phyloP scores from a whole-genome alignment of 2,113 vertebrate genomes.

The Eonycteris spelaea region DNA sequence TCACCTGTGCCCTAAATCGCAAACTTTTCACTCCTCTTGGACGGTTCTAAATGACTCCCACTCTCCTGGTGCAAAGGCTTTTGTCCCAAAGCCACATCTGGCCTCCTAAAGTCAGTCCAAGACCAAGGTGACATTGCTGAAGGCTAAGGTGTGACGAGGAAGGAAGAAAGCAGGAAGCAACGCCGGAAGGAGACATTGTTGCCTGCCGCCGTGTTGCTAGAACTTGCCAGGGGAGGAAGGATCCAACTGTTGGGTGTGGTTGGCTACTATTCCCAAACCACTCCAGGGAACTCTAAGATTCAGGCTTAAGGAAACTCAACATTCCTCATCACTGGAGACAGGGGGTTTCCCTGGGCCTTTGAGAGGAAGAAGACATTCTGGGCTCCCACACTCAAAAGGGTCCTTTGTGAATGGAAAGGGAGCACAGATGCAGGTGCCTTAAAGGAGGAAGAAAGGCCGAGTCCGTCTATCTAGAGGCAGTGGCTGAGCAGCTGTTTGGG shows the following conservation, averaged over 20 bases:
- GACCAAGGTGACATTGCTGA: neutral
- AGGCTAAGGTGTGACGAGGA: neutral
- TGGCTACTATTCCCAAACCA: neutral
- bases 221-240: neutral
- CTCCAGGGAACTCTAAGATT: neutral
- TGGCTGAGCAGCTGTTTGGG: neutral
- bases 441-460: neutral
- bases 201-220: neutral
- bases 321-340: neutral
- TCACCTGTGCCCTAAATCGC: neutral
- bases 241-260: neutral
- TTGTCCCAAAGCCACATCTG: neutral
- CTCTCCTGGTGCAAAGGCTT: neutral
- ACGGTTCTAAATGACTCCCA: neutral
- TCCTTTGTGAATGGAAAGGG: neutral
- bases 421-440: neutral
- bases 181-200: neutral
- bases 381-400: neutral
- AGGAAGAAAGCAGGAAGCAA: slow-evolving; percentile 5
- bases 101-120: neutral
- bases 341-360: neutral
- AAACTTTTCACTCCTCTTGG: neutral
- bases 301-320: neutral
- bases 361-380: neutral
- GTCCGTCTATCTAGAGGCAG: neutral